These are phyloP conservation scores for Eubucco bourcierii DNA, from an alignment of 2,113 vertebrate species.

Conservation along the genomic window DNA sequence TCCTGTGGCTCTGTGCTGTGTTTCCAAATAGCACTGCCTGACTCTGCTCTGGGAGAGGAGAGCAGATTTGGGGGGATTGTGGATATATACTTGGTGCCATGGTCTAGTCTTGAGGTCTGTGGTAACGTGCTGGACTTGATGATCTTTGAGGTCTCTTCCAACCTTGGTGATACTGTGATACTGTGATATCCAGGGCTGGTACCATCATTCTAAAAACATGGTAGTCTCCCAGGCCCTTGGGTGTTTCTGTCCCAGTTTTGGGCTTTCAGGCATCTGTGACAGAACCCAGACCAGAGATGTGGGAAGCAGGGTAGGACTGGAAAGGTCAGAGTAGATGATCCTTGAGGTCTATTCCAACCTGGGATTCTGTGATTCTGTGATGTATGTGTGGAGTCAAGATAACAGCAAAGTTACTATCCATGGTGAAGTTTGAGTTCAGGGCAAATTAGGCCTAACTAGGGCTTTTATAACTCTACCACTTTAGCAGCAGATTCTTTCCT, in stretches of 20 bases:
- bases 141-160: no score
- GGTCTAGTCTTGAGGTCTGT: no score
- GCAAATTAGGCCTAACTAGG: neutral
- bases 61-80: accelerated
- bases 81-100: no score
- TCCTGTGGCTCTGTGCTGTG: no score
- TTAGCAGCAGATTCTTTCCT: neutral
- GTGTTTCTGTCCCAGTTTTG: neutral
- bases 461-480: neutral
- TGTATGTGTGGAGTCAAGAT: neutral
- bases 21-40: no score
- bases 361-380: no score
- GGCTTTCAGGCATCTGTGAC: neutral
- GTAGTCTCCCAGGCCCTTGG: accelerated
- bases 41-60: no score
- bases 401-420: neutral
- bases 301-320: neutral
- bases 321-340: neutral
- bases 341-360: no score
- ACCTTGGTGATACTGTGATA: no score
- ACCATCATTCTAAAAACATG: neutral
- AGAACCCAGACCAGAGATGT: neutral
- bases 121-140: no score
- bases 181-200: neutral
- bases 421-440: neutral